These are phyloP conservation scores for Toxostoma redivivum DNA, from an alignment of 2,113 vertebrate species.

Conservation along the genomic window DNA sequence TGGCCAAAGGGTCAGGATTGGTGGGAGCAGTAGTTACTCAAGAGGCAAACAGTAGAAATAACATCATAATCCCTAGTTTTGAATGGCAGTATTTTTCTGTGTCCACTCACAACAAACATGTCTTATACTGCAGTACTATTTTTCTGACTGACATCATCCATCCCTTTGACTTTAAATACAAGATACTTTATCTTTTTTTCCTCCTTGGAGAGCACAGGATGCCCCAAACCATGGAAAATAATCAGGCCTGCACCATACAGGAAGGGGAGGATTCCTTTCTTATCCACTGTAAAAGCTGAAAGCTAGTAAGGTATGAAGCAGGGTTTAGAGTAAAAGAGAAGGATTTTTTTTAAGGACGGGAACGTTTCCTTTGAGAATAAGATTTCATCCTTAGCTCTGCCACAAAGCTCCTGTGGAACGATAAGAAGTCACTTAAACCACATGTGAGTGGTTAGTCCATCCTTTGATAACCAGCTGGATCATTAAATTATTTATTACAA, in stretches of 20 bases:
- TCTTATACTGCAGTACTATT: not conserved
- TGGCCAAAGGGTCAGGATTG: accelerated
- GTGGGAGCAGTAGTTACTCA: not conserved
- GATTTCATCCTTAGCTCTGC: not conserved
- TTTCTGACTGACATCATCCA: not conserved
- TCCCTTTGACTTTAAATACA: not conserved
- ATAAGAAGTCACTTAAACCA: not conserved
- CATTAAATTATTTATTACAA: not conserved
- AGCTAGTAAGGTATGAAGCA: not conserved
- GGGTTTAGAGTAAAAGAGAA: not conserved
- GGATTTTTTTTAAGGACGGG: not conserved
- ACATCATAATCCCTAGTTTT: not conserved
- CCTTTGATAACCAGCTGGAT: not conserved
- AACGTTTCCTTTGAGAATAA: not conserved
- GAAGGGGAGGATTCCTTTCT: not conserved
- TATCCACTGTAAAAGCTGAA: not conserved
- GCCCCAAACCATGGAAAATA: not conserved
- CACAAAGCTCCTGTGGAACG: not conserved
- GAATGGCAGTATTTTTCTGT: not conserved
- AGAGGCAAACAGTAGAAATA: not conserved
- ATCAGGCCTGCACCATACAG: not conserved
- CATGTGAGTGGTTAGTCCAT: not conserved
- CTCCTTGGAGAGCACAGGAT: not conserved
- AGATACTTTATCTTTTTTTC: not conserved
- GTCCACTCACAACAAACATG: not conserved